A percentile compares a stretch with the other conserved stretches of the same genome.
phyloP scores from a whole-genome alignment of 2,113 vertebrate species.

The Microtus richardsoni region DNA sequence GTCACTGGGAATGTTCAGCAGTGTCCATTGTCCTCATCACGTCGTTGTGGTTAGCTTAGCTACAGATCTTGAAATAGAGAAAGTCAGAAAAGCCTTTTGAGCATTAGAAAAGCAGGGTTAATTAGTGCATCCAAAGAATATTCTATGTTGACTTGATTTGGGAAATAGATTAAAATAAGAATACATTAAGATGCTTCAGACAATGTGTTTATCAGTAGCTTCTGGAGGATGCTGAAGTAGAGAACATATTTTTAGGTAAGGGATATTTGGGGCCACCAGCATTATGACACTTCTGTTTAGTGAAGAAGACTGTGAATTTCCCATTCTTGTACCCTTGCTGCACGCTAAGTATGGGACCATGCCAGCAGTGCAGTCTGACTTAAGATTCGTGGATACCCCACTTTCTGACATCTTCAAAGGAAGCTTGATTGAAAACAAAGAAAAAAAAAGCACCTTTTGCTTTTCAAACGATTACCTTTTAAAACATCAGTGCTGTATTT shows the following conservation, averaged over 20 bases:
- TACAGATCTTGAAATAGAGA: background rate
- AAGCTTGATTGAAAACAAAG: background rate
- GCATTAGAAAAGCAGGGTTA: background rate
- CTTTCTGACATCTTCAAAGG: background rate
- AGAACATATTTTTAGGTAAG: background rate
- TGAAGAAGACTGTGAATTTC: background rate
- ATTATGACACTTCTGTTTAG: slow-evolving; percentile 6
- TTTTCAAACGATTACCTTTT: background rate
- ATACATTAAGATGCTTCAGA: background rate
- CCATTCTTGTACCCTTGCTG: background rate
- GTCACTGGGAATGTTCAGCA: fast-evolving
- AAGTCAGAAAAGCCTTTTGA: background rate
- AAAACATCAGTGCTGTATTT: background rate
- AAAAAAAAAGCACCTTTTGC: background rate
- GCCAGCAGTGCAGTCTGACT: background rate
- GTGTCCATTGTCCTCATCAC: fast-evolving
- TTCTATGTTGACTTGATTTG: background rate
- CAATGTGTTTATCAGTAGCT: background rate
- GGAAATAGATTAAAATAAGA: background rate
- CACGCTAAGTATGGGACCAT: background rate
- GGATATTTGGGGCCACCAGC: background rate
- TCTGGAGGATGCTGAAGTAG: background rate
- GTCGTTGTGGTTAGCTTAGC: background rate
- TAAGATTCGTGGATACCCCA: background rate
- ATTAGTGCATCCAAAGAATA: background rate